A percentile compares a stretch with the other conserved stretches of the same genome.
These are phyloP conservation scores for Arrhamphus sclerolepis DNA, from an alignment of 2,797 vertebrate species.

Conservation along the genomic window DNA sequence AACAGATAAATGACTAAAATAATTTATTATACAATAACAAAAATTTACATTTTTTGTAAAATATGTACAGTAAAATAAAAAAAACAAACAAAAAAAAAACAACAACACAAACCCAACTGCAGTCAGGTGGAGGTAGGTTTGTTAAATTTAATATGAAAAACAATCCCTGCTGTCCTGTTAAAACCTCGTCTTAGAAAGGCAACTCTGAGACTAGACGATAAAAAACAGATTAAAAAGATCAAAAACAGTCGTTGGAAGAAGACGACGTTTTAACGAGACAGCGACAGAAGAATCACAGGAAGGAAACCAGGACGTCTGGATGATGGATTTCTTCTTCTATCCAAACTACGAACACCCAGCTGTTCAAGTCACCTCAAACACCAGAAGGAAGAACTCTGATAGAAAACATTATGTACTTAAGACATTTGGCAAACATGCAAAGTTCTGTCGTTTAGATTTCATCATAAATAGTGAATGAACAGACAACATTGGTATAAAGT, in stretches of 20 bases:
- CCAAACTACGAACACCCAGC: slow-evolving; percentile 21
- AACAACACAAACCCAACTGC: slow-evolving; percentile 47
- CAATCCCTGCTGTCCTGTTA: slow-evolving; percentile 24
- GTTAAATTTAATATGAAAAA: slow-evolving; percentile 17
- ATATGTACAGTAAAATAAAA: slow-evolving; percentile 60
- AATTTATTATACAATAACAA: slow-evolving; percentile 80
- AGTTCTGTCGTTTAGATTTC: no score
- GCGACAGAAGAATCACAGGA: not conserved
- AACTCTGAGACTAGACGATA: not conserved
- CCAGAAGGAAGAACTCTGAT: no score
- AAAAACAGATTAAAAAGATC: not conserved
- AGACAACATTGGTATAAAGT: no score
- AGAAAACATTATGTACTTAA: no score
- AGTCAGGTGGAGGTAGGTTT: slow-evolving; percentile 81
- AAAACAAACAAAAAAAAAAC: slow-evolving; percentile 2
- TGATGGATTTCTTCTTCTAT: not conserved
- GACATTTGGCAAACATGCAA: no score
- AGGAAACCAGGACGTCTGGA: no score
- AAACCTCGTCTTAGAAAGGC: slow-evolving; percentile 21
- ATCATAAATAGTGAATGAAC: no score
- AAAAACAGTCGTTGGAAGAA: not conserved
- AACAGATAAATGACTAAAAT: slow-evolving; percentile 70
- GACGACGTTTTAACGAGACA: slow-evolving; percentile 32
- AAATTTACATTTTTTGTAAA: slow-evolving; percentile 62
- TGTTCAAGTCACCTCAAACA: no score